Base-by-base conservation (phyloP, 23 tunicate species). In the Trididemnum miniatum region DNA sequence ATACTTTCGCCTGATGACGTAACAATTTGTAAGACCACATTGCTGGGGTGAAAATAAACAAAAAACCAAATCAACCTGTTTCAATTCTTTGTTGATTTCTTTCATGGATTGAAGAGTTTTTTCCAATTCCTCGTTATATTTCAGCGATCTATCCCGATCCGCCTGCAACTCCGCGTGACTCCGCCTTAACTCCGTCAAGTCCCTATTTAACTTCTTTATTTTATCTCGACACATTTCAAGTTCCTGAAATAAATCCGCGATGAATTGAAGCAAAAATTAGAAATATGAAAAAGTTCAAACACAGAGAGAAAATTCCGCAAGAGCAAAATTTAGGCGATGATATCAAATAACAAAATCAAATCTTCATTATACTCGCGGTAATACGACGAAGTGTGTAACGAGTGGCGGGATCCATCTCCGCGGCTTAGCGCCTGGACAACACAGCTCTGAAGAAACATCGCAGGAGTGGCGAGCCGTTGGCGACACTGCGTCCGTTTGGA, bases 111-210 rank as follows among this genome's bases (percentile, higher is more conserved):
- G 83, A 34, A 90, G 35, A 27, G 96, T 90, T 76, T 83, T 84
- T 74, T 90, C 96, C 62, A 85, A 62, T 76, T 90, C 96, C 4
- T 35, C 35, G 86, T 79, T 90, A 79, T 90, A 90, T 34, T 66
- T 74, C 15, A 64, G 40, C 63, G 96, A 65, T 34, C 96, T 35
- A 34, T 90, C 89, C 31, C 84, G 71, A 51, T 90, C 96, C 2
- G 38, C 51, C 50, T 72, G 78, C 71, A 85, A 50, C 50, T 90
- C 96, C 15, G 35, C 44, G 74, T 90, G 69, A 34, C 76, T 90
- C 30, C 78, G 59, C 50, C 84, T 59, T 24, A 90, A 63, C 30
- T 90, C 96, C 20, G 66, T 77, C 52, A 90, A 38, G 71, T 85
- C 88, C 34, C 80, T 69, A 20, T 76, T 72, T 71, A 71, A 86